phyloP scores from a whole-genome alignment of 2,797 vertebrate genomes.

The Echiichthys vipera region DNA sequence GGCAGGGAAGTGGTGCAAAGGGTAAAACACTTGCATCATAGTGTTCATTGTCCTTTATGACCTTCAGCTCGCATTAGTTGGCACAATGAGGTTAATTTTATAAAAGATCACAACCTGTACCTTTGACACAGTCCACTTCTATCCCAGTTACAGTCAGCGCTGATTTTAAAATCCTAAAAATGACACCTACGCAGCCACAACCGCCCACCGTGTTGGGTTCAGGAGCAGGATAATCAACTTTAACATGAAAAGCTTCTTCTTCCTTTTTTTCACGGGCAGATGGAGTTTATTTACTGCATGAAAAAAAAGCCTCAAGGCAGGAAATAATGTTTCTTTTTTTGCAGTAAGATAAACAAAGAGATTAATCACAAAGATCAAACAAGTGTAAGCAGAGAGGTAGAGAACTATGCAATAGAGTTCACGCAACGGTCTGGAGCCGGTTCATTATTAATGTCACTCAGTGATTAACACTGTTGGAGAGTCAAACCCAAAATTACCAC shows the following conservation, averaged over 20 bases:
- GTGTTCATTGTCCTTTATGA: background rate
- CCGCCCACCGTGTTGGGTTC: background rate
- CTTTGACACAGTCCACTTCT: background rate
- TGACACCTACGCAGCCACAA: background rate
- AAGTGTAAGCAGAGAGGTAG: background rate
- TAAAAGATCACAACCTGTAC: background rate
- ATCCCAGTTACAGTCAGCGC: background rate
- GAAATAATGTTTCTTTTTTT: slow-evolving; percentile 2
- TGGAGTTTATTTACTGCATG: background rate
- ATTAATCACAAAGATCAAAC: background rate
- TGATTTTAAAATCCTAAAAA: background rate
- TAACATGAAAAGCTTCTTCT: background rate
- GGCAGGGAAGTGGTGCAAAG: background rate
- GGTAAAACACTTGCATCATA: background rate
- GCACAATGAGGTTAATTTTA: background rate
- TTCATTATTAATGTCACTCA: background rate
- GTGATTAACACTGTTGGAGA: no score
- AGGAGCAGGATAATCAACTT: background rate
- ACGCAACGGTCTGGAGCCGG: background rate
- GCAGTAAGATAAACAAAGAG: slow-evolving; percentile 1
- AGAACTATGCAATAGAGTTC: background rate
- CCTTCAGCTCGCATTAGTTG: background rate
- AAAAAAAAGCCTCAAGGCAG: background rate
- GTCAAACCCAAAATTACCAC: background rate
- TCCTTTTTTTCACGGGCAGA: background rate